A percentile compares a stretch with the other conserved stretches of the same genome.
phyloP scores from a whole-genome alignment of 2,888 invertebrate species.

The Acronicta alni region DNA sequence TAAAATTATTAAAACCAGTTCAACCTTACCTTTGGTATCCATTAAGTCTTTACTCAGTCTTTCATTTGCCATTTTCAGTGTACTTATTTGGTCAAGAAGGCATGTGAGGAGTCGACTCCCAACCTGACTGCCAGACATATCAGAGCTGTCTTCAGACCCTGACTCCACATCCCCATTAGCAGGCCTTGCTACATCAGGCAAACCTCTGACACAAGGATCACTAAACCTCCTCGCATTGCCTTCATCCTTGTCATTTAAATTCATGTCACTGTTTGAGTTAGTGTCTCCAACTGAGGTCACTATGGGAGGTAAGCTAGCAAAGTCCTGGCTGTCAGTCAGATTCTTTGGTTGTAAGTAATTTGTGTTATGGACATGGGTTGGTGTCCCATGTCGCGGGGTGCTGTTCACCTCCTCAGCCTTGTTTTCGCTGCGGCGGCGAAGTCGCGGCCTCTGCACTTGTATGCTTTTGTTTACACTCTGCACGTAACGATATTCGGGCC shows the following conservation, averaged over 20 bases:
- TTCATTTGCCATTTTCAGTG: constrained; percentile 92
- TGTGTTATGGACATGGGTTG: constrained; percentile 58
- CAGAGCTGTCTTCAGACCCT: constrained; percentile 88
- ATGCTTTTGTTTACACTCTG: constrained; percentile 76
- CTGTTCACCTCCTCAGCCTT: constrained; percentile 75
- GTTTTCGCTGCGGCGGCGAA: constrained; percentile 71
- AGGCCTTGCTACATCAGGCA: constrained; percentile 79
- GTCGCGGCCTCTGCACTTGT: constrained; percentile 76
- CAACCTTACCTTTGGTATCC: constrained; percentile 91
- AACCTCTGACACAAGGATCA: constrained; percentile 90
- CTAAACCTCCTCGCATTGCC: constrained; percentile 90
- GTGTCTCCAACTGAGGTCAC: constrained; percentile 89
- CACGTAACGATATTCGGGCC: constrained; percentile 77
- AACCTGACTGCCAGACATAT: constrained; percentile 85
- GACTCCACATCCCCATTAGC: constrained; percentile 86
- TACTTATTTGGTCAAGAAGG: constrained; percentile 92
- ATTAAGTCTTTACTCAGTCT: constrained; percentile 93
- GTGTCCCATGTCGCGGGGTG: constrained; percentile 63
- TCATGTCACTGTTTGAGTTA: constrained; percentile 83
- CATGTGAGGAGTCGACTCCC: constrained; percentile 90
- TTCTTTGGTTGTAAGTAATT: constrained; percentile 81
- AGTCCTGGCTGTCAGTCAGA: constrained; percentile 85
- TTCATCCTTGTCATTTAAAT: constrained; percentile 86
- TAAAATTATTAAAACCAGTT: not conserved
- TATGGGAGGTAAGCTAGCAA: constrained; percentile 92